Conservation (phyloP, 2,888 invertebrate species). For the Chironomus tentans region DNA sequence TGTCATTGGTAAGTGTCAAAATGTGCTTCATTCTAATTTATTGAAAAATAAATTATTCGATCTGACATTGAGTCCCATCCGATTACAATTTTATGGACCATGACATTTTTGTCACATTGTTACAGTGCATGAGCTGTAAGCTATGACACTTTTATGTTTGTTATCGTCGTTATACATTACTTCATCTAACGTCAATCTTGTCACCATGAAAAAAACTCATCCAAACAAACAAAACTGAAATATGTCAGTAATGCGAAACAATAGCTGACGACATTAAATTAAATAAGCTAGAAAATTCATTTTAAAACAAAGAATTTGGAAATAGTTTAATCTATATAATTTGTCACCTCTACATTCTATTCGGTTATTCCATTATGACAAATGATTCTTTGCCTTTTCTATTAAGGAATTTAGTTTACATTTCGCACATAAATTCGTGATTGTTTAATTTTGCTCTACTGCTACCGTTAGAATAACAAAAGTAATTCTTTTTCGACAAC, state of each 20-base stretch:
- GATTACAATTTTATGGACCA: not conserved
- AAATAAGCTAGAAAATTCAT: too few species aligned
- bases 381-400: too few species aligned
- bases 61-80: not conserved
- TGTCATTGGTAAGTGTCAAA: constrained; percentile 52
- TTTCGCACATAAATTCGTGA: not conserved
- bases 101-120: not conserved
- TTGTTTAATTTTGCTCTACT: not conserved
- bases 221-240: too few species aligned
- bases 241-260: too few species aligned
- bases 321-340: not conserved
- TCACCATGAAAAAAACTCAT: too few species aligned
- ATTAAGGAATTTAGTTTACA: not conserved
- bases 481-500: not conserved
- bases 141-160: not conserved
- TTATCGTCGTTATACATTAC: not conserved
- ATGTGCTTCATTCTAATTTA: not conserved
- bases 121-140: not conserved
- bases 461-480: not conserved
- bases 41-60: not conserved
- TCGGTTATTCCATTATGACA: not conserved
- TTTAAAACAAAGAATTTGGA: not conserved
- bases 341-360: not conserved
- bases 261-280: too few species aligned
- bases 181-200: not conserved